These are phyloP conservation scores for Frieseomelitta varia DNA, from an alignment of 1,140 invertebrate genomes.

Conservation along the genomic window DNA sequence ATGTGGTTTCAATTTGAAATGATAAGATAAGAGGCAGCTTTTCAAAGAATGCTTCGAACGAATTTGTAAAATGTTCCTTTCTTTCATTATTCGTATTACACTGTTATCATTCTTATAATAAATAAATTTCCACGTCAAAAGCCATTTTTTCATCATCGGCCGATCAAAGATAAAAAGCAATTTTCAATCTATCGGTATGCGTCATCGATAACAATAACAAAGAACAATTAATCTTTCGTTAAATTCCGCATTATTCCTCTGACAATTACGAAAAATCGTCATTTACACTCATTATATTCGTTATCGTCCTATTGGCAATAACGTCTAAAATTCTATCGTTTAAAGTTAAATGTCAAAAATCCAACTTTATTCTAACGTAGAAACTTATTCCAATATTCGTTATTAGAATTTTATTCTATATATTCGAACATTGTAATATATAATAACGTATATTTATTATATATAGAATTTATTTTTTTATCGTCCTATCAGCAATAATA, in stretches of 20 bases:
- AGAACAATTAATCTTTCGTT: background rate
- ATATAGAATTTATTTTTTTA: too few relatives aligned
- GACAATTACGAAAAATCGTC: background rate
- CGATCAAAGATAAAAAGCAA: background rate
- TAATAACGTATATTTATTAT: too few relatives aligned
- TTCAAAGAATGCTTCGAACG: background rate
- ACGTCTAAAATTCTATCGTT: too few relatives aligned
- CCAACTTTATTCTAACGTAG: too few relatives aligned
- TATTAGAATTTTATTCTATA: too few relatives aligned
- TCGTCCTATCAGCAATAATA: too few relatives aligned
- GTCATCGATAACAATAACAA: slow-evolving; percentile 4
- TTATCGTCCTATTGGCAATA: too few relatives aligned
- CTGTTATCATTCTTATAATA: background rate
- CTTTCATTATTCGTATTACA: background rate
- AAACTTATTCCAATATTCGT: too few relatives aligned
- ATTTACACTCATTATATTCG: background rate
- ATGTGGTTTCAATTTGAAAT: background rate
- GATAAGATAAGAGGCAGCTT: slow-evolving; percentile 19
- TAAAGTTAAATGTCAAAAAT: too few relatives aligned
- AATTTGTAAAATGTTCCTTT: background rate
- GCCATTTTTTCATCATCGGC: background rate
- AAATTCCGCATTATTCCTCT: background rate
- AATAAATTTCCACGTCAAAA: background rate
- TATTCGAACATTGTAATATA: too few relatives aligned
- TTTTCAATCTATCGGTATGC: background rate